Conservation (phyloP, 2,113 vertebrate species). For the Prietella phreatophila region DNA sequence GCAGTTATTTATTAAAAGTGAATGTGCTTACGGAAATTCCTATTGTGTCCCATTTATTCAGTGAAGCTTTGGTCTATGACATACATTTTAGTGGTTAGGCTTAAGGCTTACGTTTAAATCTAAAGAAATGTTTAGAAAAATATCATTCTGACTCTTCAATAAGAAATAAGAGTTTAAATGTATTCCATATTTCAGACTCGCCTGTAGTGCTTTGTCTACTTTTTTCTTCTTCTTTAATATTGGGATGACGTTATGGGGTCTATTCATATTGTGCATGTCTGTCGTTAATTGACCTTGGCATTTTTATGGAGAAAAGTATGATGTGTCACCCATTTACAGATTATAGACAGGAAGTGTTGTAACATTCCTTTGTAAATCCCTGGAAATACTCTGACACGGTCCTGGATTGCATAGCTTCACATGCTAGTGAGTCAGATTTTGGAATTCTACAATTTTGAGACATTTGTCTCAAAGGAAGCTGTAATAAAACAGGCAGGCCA, state of each 20-base stretch:
- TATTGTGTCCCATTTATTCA: background rate
- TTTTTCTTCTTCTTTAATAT: background rate
- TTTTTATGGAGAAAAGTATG: background rate
- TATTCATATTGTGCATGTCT: background rate
- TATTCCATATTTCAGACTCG: background rate
- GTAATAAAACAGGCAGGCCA: background rate
- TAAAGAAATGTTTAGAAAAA: background rate
- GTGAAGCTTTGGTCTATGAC: background rate
- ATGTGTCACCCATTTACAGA: constrained; percentile 12
- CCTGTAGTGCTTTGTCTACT: background rate
- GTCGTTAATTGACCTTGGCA: background rate
- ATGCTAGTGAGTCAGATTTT: constrained; percentile 27
- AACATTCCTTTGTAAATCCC: constrained; percentile 33
- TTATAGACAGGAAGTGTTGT: background rate
- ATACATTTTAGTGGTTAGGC: background rate
- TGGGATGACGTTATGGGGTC: background rate
- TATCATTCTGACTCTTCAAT: background rate
- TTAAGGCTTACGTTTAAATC: too few species aligned
- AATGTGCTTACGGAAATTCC: background rate
- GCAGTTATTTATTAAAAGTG: background rate
- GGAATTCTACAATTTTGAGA: constrained; percentile 9
- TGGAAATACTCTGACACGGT: constrained; percentile 38
- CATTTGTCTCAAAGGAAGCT: background rate
- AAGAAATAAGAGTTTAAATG: background rate
- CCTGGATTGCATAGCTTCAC: background rate